A percentile compares a stretch with the other conserved stretches of the same genome.
Evolutionary conservation across 2,797 vertebrate genomes (phyloP).

Genomic region (Acipenser oxyrinchus): DNA sequence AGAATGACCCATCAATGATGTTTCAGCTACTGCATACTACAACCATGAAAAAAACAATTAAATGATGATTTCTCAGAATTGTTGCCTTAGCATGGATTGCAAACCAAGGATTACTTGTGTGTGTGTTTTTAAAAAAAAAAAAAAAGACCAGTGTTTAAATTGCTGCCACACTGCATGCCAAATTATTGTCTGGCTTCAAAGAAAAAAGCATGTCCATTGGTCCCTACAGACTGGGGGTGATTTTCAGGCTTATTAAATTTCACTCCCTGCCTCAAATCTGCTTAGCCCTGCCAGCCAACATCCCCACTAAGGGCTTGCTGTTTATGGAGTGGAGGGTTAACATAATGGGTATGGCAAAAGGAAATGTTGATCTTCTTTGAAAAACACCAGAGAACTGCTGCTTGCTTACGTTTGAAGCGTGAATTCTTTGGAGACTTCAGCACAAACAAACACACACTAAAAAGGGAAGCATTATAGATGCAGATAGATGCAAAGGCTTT

Average conservation of each 20-base stretch:
- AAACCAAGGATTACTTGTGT: too few species aligned
- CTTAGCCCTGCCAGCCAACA: slow-evolving; percentile 12
- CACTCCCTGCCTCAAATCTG: background rate
- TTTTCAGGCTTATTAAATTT: slow-evolving; percentile 37
- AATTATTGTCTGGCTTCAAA: slow-evolving; percentile 6
- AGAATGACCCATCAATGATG: too few species aligned
- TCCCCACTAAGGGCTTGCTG: slow-evolving; percentile 14
- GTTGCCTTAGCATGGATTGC: too few species aligned
- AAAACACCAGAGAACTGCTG: slow-evolving; percentile 3
- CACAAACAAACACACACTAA: background rate
- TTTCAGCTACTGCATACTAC: too few species aligned
- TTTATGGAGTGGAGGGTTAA: slow-evolving; percentile 16
- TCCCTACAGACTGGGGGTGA: slow-evolving; percentile 27
- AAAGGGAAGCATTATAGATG: background rate
- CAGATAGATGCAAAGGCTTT: background rate
- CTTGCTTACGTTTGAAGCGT: slow-evolving; percentile 1
- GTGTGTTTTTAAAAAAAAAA: too few species aligned
- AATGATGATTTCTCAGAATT: too few species aligned
- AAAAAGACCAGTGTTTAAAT: background rate
- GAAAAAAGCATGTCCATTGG: slow-evolving; percentile 14
- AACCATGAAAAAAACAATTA: too few species aligned
- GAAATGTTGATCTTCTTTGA: slow-evolving; percentile 15
- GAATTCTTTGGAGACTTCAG: slow-evolving; percentile 7
- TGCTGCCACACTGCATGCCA: slow-evolving; percentile 1
- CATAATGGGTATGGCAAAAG: slow-evolving; percentile 3